phyloP scores from a whole-genome alignment of 2,888 invertebrate genomes.

The Sesia bembeciformis region DNA sequence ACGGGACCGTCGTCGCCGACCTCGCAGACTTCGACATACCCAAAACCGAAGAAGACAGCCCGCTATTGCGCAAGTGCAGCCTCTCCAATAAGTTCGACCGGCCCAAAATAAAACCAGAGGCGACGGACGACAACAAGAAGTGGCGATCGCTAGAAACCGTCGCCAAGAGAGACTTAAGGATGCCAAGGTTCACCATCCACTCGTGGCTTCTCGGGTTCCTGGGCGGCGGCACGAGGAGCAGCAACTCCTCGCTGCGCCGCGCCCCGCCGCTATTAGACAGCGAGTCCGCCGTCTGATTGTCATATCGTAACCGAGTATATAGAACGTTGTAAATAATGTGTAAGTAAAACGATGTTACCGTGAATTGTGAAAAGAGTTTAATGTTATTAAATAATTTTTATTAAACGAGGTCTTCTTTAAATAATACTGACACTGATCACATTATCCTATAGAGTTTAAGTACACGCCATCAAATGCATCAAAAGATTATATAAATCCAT shows the following conservation, averaged over 20 bases:
- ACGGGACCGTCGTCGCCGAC: conserved; percentile 55
- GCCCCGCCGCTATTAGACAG: conserved; percentile 61
- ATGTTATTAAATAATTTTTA: conserved; percentile 75
- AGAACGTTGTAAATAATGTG: conserved; percentile 62
- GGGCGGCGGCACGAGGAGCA: conserved; percentile 80
- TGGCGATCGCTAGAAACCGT: conserved; percentile 88
- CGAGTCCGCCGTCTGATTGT: conserved; percentile 60
- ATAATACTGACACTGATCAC: conserved; percentile 72
- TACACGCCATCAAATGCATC: too few species aligned
- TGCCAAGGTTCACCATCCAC: conserved; percentile 79
- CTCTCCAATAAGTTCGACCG: conserved; percentile 49
- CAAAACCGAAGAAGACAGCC: conserved; percentile 52
- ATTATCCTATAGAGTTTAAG: conserved; percentile 12
- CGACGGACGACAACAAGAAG: conserved; percentile 64
- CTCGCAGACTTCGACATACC: conserved; percentile 40
- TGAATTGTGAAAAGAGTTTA: conserved; percentile 74
- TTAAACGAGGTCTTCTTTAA: conserved; percentile 52
- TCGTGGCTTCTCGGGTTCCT: conserved; percentile 85
- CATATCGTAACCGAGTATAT: conserved; percentile 5
- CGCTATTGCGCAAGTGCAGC: conserved; percentile 61
- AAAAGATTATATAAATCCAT: too few species aligned
- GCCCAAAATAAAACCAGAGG: conserved; percentile 28
- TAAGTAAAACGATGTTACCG: conserved; percentile 75
- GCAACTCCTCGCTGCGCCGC: conserved; percentile 62
- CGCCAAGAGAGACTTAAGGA: conserved; percentile 48